Conservation (phyloP, 2,113 vertebrate species). For the Pseudopodoces humilis region DNA sequence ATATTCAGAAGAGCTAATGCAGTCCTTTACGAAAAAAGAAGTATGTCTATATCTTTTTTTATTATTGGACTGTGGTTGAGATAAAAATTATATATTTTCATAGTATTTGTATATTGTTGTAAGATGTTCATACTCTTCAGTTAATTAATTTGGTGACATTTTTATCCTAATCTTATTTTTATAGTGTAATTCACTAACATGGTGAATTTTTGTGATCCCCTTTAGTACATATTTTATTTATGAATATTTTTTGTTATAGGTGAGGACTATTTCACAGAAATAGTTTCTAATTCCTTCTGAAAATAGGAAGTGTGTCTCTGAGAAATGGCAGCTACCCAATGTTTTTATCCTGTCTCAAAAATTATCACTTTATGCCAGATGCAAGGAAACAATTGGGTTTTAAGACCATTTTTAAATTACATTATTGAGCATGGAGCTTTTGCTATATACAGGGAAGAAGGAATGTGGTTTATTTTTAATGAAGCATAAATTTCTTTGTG, state of each 20-base stretch:
- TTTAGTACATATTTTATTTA: background rate
- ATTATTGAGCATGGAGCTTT: background rate
- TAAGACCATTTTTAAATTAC: background rate
- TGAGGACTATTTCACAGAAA: background rate
- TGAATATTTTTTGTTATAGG: background rate
- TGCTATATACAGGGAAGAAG: background rate
- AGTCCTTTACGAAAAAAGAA: constrained; percentile 65
- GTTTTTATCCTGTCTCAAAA: background rate
- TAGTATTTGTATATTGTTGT: background rate
- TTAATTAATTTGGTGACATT: background rate
- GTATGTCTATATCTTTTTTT: constrained; percentile 21
- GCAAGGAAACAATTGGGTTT: background rate
- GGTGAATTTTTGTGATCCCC: background rate
- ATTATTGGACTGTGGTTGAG: background rate
- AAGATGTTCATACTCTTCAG: background rate
- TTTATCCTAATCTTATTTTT: background rate
- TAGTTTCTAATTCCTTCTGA: background rate
- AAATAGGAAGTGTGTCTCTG: background rate
- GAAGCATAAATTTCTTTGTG: background rate
- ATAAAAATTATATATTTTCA: background rate
- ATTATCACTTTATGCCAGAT: background rate
- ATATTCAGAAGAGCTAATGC: constrained; percentile 54
- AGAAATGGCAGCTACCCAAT: background rate
- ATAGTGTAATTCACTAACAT: background rate
- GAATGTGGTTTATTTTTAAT: background rate